These are phyloP conservation scores for Ctena decussata DNA, from an alignment of 2,888 invertebrate species.

Conservation along the genomic window DNA sequence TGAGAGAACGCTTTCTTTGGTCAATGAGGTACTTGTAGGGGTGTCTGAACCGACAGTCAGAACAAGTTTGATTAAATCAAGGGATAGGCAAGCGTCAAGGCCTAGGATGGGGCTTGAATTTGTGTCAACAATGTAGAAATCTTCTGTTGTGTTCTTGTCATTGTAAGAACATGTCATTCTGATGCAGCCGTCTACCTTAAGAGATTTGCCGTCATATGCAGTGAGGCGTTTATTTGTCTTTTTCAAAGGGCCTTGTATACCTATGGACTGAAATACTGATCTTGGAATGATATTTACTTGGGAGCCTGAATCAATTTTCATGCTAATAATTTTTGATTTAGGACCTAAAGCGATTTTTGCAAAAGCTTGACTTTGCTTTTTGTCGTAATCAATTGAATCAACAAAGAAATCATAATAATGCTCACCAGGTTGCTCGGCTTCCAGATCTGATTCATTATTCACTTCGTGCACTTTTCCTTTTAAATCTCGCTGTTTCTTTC, in stretches of 20 bases:
- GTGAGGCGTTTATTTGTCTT: background rate
- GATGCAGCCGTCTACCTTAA: slow-evolving; percentile 7
- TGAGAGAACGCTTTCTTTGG: background rate
- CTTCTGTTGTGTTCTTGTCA: background rate
- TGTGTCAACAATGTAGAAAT: slow-evolving; percentile 23
- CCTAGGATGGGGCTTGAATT: background rate
- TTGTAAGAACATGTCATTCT: background rate
- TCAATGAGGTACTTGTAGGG: background rate
- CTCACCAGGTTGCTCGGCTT: no score
- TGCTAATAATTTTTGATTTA: no score
- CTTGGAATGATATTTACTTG: no score
- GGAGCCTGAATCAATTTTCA: no score
- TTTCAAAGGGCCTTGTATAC: background rate
- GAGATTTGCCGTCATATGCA: slow-evolving; percentile 13
- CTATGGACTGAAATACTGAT: no score
- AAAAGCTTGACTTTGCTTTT: no score
- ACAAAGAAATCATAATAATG: no score
- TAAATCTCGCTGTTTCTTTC: no score
- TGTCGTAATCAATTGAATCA: no score
- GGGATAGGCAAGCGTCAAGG: background rate
- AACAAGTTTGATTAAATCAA: background rate
- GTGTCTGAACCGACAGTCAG: slow-evolving; percentile 17
- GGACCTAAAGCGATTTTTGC: no score
- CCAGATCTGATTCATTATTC: no score
- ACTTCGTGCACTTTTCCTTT: no score